A percentile compares a stretch with the other conserved stretches of the same genome.
Conservation (phyloP, 1,140 invertebrate genomes). For the Spodoptera frugiperda region DNA sequence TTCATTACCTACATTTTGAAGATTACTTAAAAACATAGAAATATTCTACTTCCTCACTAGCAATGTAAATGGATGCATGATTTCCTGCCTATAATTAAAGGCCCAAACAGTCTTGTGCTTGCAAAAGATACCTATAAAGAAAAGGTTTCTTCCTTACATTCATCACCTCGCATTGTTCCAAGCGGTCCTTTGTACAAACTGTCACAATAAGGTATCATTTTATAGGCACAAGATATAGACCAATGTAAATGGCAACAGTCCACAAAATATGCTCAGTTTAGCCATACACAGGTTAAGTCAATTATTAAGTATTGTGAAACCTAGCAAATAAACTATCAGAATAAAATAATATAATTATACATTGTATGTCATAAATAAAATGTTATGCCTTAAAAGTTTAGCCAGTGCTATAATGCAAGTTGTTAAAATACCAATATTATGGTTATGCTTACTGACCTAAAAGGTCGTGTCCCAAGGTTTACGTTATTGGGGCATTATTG, state of each 20-base stretch:
- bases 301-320: slow-evolving; percentile 28
- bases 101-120: slow-evolving; percentile 71
- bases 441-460: too few species aligned
- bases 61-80: slow-evolving; percentile 79
- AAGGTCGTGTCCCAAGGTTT: too few species aligned
- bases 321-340: slow-evolving; percentile 34
- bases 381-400: not conserved
- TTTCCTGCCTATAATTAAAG: slow-evolving; percentile 75
- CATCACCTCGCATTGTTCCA: slow-evolving; percentile 81
- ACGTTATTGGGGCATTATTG: too few species aligned
- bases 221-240: slow-evolving; percentile 72
- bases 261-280: slow-evolving; percentile 58
- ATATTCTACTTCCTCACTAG: slow-evolving; percentile 74
- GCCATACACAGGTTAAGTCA: slow-evolving; percentile 18
- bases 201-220: slow-evolving; percentile 76
- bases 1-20: slow-evolving; percentile 71
- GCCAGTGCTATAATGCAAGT: too few species aligned
- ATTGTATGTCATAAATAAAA: slow-evolving; percentile 37
- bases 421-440: too few species aligned
- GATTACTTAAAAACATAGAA: slow-evolving; percentile 78
- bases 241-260: slow-evolving; percentile 73
- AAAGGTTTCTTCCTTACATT: slow-evolving; percentile 71
- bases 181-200: slow-evolving; percentile 80
- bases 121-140: slow-evolving; percentile 74
- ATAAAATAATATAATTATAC: slow-evolving; percentile 12